Evolutionary conservation across 2,888 invertebrate species (phyloP).

Genomic region (Eumacrocentrus americanus): DNA sequence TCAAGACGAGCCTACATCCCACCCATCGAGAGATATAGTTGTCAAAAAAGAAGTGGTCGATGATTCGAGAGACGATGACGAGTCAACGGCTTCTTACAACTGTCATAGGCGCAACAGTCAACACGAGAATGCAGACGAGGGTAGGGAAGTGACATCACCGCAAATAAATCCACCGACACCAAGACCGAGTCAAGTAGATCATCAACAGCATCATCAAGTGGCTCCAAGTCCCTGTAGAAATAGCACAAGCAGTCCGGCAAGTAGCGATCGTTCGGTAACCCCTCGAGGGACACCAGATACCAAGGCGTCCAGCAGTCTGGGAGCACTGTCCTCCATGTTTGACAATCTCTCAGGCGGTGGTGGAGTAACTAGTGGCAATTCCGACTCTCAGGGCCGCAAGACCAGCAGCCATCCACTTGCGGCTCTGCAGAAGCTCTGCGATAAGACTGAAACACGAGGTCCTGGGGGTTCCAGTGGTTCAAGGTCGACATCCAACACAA

Average conservation of each 20-base stretch:
- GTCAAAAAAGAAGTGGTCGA: slow-evolving; percentile 73
- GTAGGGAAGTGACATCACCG: slow-evolving; percentile 55
- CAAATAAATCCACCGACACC: slow-evolving; percentile 62
- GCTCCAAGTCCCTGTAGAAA: slow-evolving; percentile 69
- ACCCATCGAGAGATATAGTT: slow-evolving; percentile 62
- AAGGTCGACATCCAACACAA: slow-evolving; percentile 57
- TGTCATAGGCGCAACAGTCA: slow-evolving; percentile 47
- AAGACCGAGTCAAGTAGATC: slow-evolving; percentile 61
- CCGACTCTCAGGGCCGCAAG: slow-evolving; percentile 69
- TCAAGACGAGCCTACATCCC: slow-evolving; percentile 61
- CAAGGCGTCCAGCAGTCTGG: slow-evolving; percentile 70
- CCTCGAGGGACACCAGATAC: slow-evolving; percentile 72
- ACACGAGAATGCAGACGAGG: slow-evolving; percentile 57
- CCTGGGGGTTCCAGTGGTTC: slow-evolving; percentile 57
- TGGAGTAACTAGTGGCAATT: slow-evolving; percentile 47
- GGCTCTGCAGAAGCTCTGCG: slow-evolving; percentile 93
- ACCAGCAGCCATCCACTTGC: slow-evolving; percentile 89
- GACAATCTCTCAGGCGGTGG: slow-evolving; percentile 77
- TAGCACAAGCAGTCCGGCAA: slow-evolving; percentile 74
- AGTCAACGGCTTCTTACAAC: slow-evolving; percentile 48
- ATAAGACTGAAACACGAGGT: slow-evolving; percentile 86
- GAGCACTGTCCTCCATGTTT: slow-evolving; percentile 89
- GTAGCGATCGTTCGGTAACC: slow-evolving; percentile 78
- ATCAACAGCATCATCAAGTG: slow-evolving; percentile 56
- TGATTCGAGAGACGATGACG: slow-evolving; percentile 64